phyloP scores from a whole-genome alignment of 2,888 invertebrate species.

The Oscheius onirici region DNA sequence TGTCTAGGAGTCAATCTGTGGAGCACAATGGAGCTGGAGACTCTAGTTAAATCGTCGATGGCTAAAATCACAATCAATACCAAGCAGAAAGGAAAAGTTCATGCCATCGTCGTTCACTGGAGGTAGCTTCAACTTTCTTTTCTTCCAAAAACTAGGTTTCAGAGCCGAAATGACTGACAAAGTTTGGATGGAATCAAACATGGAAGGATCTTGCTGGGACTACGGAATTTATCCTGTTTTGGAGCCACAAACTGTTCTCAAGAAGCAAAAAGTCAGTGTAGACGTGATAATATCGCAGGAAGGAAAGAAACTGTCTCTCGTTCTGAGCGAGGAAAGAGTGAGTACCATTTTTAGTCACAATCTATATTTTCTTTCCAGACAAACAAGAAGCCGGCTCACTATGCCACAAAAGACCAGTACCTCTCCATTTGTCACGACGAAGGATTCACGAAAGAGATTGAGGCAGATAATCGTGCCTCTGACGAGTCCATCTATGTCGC shows the following conservation, averaged over 20 bases:
- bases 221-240: conserved; percentile 44
- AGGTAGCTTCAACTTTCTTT: neutral
- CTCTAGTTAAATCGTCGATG: neutral
- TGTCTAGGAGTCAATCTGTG: conserved; percentile 33
- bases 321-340: conserved; percentile 6
- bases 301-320: conserved; percentile 1
- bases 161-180: conserved; percentile 20
- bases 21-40: conserved; percentile 10
- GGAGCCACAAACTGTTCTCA: conserved; percentile 30
- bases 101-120: conserved; percentile 26
- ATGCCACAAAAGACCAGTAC: neutral
- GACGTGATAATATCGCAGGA: neutral
- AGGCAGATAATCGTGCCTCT: neutral
- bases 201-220: conserved; percentile 40
- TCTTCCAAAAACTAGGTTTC: neutral
- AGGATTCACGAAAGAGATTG: neutral
- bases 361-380: neutral
- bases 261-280: neutral
- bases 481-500: neutral
- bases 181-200: conserved; percentile 1
- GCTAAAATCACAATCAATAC: neutral
- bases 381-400: neutral
- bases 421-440: neutral
- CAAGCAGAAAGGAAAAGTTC: neutral
- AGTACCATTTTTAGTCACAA: neutral